Evolutionary conservation across 2,888 invertebrate species (phyloP).

Genomic region (Drosophila anomelani): DNA sequence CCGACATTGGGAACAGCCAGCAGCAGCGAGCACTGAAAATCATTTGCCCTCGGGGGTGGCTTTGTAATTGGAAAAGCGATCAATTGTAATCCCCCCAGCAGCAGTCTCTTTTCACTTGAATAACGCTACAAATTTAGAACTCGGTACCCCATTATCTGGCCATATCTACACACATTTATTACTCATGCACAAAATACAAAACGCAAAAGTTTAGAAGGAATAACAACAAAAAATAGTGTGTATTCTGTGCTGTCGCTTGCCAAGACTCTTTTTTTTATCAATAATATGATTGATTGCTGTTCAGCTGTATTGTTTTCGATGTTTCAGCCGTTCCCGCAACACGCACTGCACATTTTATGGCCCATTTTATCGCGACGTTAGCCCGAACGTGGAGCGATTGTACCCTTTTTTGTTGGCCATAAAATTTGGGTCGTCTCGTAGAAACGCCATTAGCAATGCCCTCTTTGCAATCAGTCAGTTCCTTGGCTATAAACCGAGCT

Average conservation of each 20-base stretch:
- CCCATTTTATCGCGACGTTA: slow-evolving; percentile 59
- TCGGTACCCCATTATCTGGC: slow-evolving; percentile 19
- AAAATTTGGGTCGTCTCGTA: slow-evolving; percentile 38
- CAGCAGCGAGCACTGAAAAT: slow-evolving; percentile 22
- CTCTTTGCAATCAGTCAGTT: slow-evolving; percentile 6
- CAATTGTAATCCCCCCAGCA: slow-evolving; percentile 40
- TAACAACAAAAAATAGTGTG: not conserved
- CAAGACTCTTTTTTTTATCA: slow-evolving; percentile 46
- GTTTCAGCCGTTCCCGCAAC: slow-evolving; percentile 19
- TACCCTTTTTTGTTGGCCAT: slow-evolving; percentile 48
- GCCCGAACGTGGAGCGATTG: slow-evolving; percentile 57
- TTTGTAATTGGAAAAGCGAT: slow-evolving; percentile 50
- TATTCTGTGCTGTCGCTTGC: slow-evolving; percentile 16
- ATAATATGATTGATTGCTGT: slow-evolving; percentile 62
- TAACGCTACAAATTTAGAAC: slow-evolving; percentile 41
- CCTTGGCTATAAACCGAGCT: not conserved
- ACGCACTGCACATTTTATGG: slow-evolving; percentile 64
- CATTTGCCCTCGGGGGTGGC: slow-evolving; percentile 32
- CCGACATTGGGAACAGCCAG: slow-evolving; percentile 35
- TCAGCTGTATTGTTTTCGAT: slow-evolving; percentile 10
- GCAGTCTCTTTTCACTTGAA: slow-evolving; percentile 36
- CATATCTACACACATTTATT: slow-evolving; percentile 50
- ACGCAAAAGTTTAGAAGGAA: slow-evolving; percentile 28
- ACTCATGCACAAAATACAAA: slow-evolving; percentile 50
- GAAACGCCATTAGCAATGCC: slow-evolving; percentile 60